phyloP scores from a whole-genome alignment of 2,113 vertebrate genomes.

The Serinus canaria region DNA sequence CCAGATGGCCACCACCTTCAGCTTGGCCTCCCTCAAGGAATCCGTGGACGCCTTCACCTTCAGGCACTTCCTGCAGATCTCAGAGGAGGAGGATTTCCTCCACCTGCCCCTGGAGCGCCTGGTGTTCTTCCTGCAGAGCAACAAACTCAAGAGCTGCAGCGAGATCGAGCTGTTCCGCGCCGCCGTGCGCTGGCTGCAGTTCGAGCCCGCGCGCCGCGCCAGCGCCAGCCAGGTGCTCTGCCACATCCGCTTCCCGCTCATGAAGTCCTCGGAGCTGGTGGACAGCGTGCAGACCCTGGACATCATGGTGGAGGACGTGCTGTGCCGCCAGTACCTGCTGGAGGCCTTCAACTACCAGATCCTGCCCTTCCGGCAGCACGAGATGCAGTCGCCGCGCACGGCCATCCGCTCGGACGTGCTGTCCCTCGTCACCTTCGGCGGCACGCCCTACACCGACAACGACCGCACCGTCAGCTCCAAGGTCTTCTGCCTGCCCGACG shows the following conservation, averaged over 20 bases:
- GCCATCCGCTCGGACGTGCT: slow-evolving; percentile 83
- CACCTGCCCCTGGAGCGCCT: slow-evolving; percentile 93
- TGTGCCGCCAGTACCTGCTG: slow-evolving; percentile 90
- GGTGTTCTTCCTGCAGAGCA: slow-evolving; percentile 95
- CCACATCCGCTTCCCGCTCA: slow-evolving; percentile 94
- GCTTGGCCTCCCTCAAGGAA: slow-evolving; percentile 89
- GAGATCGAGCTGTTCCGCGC: slow-evolving; percentile 94
- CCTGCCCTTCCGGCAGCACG: slow-evolving; percentile 93
- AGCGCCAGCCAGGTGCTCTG: slow-evolving; percentile 86
- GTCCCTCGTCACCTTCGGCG: slow-evolving; percentile 89
- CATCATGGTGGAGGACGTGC: slow-evolving; percentile 94
- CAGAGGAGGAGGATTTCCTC: slow-evolving; percentile 93
- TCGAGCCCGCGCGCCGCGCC: slow-evolving; percentile 79
- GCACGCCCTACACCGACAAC: slow-evolving; percentile 94
- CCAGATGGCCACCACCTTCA: slow-evolving; percentile 97
- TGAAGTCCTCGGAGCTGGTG: slow-evolving; percentile 93
- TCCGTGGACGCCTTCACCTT: slow-evolving; percentile 95
- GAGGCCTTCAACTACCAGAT: slow-evolving; percentile 98
- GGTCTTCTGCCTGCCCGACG: slow-evolving; percentile 84
- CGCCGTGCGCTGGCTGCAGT: slow-evolving; percentile 89
- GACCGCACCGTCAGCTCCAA: slow-evolving; percentile 89
- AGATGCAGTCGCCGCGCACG: slow-evolving; percentile 90
- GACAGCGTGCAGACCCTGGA: slow-evolving; percentile 92
- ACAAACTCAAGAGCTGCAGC: slow-evolving; percentile 89
- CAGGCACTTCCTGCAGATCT: slow-evolving; percentile 93